Base-by-base conservation (phyloP, 2,113 vertebrate genomes). In the Trichechus manatus region DNA sequence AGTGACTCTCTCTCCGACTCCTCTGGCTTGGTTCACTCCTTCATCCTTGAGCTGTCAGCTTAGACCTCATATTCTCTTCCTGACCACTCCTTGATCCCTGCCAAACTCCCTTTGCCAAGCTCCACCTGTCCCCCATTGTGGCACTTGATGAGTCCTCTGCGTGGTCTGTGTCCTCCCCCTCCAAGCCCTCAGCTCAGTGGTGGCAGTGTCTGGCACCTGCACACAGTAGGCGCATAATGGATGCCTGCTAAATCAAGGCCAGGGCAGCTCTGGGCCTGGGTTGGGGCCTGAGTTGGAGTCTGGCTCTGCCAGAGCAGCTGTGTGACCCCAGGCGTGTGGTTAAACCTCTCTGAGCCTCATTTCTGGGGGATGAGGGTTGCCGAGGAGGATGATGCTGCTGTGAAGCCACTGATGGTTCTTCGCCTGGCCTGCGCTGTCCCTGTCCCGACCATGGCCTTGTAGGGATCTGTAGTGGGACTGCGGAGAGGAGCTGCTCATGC, bases 401-500 rank as follows among this genome's bases (percentile, higher is more conserved):
- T 0, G 3, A n/a, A 59, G 92, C n/a, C 47, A 20, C 68, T 36
- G 44, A 31, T 15, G 78, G 75, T n/a, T 42, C 29, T 77, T 81
- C 3, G 14, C 59, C 84, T 89, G 89, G 59, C 78, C 77, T 0
- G 9, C 0, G 1, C 68, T 11, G 77, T 86, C 95, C 96, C 84
- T 39, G 47, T 74, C 42, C 63, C 0, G 1, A 95, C 80, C 95
- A 74, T 63, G 66, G 88, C 14, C 0, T 5, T 53, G 44, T 66
- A 82, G 33, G 84, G 70, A 72, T 72, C 47, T 1, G 3, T 5
- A 36, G 70, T 75, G 88, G 77, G 91, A 68, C 14, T 79, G 77
- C 86, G 92, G 92, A 96, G 97, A 53, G 68, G 91, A 79, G 91
- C 96, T 97, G 92, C 91, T 94, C 89, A 95, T 19, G 97, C 97